Conservation (phyloP, 2,888 invertebrate species). For the Agapetus fuscipes region DNA sequence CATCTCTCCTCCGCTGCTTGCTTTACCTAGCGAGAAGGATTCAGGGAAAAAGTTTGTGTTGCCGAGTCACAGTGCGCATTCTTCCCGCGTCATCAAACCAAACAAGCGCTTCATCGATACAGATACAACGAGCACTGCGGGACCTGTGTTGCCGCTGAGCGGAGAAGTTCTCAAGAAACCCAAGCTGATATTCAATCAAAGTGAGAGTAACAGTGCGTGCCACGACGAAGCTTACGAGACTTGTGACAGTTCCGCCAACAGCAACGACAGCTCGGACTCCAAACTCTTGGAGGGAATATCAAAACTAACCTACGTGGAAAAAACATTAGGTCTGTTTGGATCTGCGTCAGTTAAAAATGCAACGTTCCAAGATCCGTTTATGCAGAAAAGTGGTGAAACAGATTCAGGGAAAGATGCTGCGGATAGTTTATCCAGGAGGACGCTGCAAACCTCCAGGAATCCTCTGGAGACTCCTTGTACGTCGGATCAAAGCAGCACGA, state of each 20-base stretch:
- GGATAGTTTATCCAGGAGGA: conserved; percentile 9
- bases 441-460: conserved; percentile 14
- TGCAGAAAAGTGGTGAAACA: conserved; percentile 6
- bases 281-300: conserved; percentile 28
- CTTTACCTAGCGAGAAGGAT: conserved; percentile 30
- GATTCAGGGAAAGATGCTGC: background rate
- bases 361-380: conserved; percentile 19
- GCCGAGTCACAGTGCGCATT: conserved; percentile 73
- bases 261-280: conserved; percentile 26
- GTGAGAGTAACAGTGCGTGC: conserved; percentile 30
- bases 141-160: conserved; percentile 25
- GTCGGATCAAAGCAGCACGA: conserved; percentile 20
- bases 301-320: conserved; percentile 26
- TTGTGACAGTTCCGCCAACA: conserved; percentile 28
- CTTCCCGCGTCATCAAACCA: conserved; percentile 79
- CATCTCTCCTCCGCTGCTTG: conserved; percentile 39
- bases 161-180: conserved; percentile 43
- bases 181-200: conserved; percentile 39
- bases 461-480: conserved; percentile 18
- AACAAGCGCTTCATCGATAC: conserved; percentile 75
- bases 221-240: conserved; percentile 29
- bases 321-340: conserved; percentile 28
- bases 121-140: conserved; percentile 31
- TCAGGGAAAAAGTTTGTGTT: conserved; percentile 56
- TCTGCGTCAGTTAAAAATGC: conserved; percentile 12